Conservation (phyloP, 2,888 invertebrate species). For the Griposia aprilina region DNA sequence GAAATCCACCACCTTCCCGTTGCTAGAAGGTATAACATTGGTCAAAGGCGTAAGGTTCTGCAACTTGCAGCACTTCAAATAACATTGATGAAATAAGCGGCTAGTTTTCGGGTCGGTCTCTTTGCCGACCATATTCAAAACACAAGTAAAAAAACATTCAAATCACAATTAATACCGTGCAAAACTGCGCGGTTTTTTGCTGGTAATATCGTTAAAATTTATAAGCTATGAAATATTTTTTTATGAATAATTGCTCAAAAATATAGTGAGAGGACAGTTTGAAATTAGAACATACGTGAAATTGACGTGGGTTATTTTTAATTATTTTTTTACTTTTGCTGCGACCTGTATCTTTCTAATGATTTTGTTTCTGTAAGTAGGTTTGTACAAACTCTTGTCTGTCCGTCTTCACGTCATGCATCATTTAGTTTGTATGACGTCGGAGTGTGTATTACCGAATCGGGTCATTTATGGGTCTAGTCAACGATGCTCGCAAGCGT, state of each 20-base stretch:
- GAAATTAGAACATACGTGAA: constrained; percentile 78
- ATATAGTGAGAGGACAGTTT: constrained; percentile 72
- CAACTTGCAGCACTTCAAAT: constrained; percentile 88
- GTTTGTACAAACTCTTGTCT: no score
- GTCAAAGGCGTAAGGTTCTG: constrained; percentile 86
- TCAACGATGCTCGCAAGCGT: neutral
- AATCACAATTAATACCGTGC: constrained; percentile 64
- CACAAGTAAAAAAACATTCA: constrained; percentile 76
- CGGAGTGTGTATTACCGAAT: no score
- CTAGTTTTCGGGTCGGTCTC: constrained; percentile 83
- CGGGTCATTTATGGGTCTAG: neutral
- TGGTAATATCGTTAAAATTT: constrained; percentile 69
- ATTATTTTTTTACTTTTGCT: constrained; percentile 6
- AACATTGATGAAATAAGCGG: constrained; percentile 88
- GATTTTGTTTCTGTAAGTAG: no score
- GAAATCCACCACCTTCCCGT: constrained; percentile 92
- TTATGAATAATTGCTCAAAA: constrained; percentile 80
- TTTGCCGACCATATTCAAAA: constrained; percentile 85
- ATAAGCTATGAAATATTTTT: constrained; percentile 73
- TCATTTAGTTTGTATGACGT: neutral
- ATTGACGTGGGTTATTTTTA: constrained; percentile 65
- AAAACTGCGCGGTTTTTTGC: constrained; percentile 67
- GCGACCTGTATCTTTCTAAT: constrained; percentile 31
- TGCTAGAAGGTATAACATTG: constrained; percentile 83
- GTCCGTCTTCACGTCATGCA: constrained; percentile 2